phyloP scores from a whole-genome alignment of 2,888 invertebrate species.

The Therioaphis trifolii region DNA sequence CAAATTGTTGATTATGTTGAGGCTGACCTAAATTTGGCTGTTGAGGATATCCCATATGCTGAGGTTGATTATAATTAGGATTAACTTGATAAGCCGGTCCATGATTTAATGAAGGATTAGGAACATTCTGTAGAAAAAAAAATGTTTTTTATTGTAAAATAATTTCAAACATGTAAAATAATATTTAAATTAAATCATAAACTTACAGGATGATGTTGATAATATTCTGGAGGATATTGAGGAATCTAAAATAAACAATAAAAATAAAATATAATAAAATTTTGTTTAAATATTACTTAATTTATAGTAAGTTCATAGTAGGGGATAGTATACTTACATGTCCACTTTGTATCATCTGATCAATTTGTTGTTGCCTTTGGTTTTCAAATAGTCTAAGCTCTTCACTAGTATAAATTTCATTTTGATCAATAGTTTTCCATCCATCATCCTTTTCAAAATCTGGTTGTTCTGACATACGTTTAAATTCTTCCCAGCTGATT shows the following conservation, averaged over 20 bases:
- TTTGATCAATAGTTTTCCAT: constrained; percentile 91
- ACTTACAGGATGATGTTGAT: constrained; percentile 63
- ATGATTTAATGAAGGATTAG: constrained; percentile 65
- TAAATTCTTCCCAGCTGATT: constrained; percentile 88
- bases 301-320: neutral
- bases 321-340: constrained; percentile 72
- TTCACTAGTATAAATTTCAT: constrained; percentile 83
- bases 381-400: constrained; percentile 84
- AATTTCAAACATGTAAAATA: neutral
- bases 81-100: constrained; percentile 66
- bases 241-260: constrained; percentile 67
- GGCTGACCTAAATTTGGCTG: constrained; percentile 65
- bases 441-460: constrained; percentile 88
- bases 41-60: constrained; percentile 64
- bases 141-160: too few species aligned
- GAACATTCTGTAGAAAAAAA: constrained; percentile 57
- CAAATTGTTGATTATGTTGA: constrained; percentile 61
- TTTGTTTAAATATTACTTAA: constrained; percentile 15
- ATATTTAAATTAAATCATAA: constrained; percentile 16
- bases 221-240: constrained; percentile 66
- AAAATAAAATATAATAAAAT: constrained; percentile 12
- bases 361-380: constrained; percentile 75
- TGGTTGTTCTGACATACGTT: constrained; percentile 84
- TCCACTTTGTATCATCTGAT: constrained; percentile 76
- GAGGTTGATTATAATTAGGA: constrained; percentile 66